A percentile compares a stretch with the other conserved stretches of the same genome.
Evolutionary conservation across 2,888 invertebrate species (phyloP).

Genomic region (Rhagonycha fulva): DNA sequence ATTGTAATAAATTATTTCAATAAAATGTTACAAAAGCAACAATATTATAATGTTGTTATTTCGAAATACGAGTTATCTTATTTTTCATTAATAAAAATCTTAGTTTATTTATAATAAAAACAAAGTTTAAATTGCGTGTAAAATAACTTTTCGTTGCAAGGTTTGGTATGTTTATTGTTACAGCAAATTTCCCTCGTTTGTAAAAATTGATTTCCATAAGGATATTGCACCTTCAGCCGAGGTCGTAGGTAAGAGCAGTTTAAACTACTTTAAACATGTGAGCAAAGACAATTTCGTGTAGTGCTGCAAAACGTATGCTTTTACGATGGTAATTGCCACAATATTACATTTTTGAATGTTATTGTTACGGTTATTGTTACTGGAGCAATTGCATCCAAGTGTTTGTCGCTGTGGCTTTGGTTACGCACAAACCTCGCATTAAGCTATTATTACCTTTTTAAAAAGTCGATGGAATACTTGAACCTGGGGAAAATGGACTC

Average conservation of each 20-base stretch:
- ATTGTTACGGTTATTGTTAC: constrained; percentile 13
- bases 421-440: constrained; percentile 6
- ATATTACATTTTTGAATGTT: constrained; percentile 16
- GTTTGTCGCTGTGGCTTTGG: constrained; percentile 15
- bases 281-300: constrained; percentile 16
- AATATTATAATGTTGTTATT: not conserved
- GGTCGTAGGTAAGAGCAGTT: not conserved
- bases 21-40: not conserved
- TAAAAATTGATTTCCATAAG: not conserved
- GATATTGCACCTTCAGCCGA: not conserved
- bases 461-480: not conserved
- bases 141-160: not conserved
- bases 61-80: not conserved
- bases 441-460: not conserved
- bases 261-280: constrained; percentile 6
- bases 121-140: not conserved
- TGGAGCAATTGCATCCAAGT: constrained; percentile 8
- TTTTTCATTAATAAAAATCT: not conserved
- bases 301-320: constrained; percentile 14
- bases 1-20: not conserved
- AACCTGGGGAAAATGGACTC: not conserved
- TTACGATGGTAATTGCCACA: constrained; percentile 11
- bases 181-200: not conserved
- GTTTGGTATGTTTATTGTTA: not conserved
- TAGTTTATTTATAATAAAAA: not conserved